phyloP scores from a whole-genome alignment of 2,113 vertebrate species.

The Hystrix cristata region DNA sequence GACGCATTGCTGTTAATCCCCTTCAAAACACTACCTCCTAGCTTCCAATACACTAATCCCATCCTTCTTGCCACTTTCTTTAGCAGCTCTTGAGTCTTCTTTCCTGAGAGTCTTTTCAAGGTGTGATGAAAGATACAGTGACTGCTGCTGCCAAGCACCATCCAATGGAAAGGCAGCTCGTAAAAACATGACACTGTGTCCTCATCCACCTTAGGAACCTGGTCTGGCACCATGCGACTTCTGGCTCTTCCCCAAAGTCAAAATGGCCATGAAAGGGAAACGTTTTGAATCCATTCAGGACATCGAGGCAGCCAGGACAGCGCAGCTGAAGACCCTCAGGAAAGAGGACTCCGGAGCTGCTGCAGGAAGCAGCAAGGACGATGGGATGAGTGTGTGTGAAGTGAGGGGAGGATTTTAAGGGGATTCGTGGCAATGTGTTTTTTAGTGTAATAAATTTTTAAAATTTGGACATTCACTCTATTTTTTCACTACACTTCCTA shows the following conservation, averaged over 20 bases:
- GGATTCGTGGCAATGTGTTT: not conserved
- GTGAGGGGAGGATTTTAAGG: not conserved
- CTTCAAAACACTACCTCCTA: not conserved
- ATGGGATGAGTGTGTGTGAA: not conserved
- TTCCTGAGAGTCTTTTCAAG: not conserved
- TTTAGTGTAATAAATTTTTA: not conserved
- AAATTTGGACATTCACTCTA: not conserved
- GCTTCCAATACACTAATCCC: not conserved
- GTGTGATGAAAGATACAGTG: not conserved
- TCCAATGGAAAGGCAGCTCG: not conserved
- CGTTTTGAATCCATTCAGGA: not conserved
- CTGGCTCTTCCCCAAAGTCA: not conserved
- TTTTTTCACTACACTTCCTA: not conserved
- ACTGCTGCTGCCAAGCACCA: not conserved
- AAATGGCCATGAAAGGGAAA: not conserved
- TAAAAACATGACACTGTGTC: not conserved
- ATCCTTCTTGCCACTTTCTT: not conserved
- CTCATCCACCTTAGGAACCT: not conserved
- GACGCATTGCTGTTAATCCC: not conserved
- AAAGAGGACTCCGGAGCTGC: not conserved
- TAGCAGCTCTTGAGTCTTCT: not conserved
- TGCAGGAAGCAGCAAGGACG: not conserved
- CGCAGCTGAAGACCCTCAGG: not conserved
- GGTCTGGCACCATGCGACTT: not conserved
- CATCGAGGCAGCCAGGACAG: not conserved